Evolutionary conservation across 2,797 vertebrate genomes (phyloP), one percentile per base, ranked within the genome.

Genomic region (Manis pentadactyla): DNA sequence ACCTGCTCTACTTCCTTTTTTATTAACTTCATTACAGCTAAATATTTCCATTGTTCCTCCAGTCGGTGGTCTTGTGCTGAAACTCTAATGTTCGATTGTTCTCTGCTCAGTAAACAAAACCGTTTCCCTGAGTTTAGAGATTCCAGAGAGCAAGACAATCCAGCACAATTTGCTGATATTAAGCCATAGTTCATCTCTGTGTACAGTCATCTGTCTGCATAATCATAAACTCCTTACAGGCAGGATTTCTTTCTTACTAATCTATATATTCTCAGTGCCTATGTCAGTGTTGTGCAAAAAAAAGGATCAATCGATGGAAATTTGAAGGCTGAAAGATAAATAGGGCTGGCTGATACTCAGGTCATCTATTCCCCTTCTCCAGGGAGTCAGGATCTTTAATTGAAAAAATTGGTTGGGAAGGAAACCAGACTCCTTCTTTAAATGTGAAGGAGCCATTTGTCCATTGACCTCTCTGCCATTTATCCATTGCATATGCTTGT

Each of bases 101-200:
- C 89, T 78, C 42, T 84, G 4, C 55, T 75, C 5, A 42, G 71
- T 73, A 83, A 93, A 84, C 49, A 75, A 93, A 87, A 84, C 57
- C 49, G 49, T 78, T 90, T 79, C 71, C 75, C 31, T 25, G 59
- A 71, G 53, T 61, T 87, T 85, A 74, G 57, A 89, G 61, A 73
- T 39, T 73, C 29, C 37, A 82, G 64, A 96, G 39, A 77, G 25
- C 88, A 66, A 87, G 37, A 95, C 19, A n/a, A 69, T 8, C 55
- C 42, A 66, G n/a, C 15, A 59, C 17, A 92, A 59, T 84, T 96
- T 87, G 73, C 31, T 74, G 75, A 53, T 81, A 75, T 55, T 53
- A 71, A 86, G 12, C 7, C 3, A 81, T 42, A 66, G 31, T 94
- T 64, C n/a, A 63, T 34, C 53, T 84, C 46, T 90, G 5, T 69